Conservation (phyloP, 2,113 vertebrate genomes). For the Symphodus melops region DNA sequence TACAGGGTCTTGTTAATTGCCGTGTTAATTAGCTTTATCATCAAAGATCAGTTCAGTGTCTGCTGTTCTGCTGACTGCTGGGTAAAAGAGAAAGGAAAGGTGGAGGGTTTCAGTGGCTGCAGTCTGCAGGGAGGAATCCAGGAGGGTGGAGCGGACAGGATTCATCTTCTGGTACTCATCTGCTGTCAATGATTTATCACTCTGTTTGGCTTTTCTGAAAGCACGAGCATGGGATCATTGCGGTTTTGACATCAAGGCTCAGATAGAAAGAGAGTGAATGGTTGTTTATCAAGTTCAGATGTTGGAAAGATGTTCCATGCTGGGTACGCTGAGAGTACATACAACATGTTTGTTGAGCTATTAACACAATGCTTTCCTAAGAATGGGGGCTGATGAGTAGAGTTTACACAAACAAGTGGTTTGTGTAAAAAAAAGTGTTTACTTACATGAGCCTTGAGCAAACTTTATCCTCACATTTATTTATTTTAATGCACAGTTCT, state of each 20-base stretch:
- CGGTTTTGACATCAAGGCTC: conserved; percentile 30
- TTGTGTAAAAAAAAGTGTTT: neutral
- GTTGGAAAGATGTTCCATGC: conserved; percentile 21
- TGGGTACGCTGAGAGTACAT: neutral
- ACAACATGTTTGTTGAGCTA: conserved; percentile 18
- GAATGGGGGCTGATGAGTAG: conserved; percentile 1
- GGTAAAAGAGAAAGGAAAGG: conserved; percentile 18
- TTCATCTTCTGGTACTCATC: conserved; percentile 59
- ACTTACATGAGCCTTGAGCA: neutral
- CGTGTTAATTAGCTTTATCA: conserved; percentile 67
- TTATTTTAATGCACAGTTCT: no score
- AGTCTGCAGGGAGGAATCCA: conserved; percentile 18
- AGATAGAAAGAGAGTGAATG: conserved; percentile 10
- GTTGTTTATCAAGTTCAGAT: conserved; percentile 45
- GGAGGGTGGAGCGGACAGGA: conserved; percentile 36
- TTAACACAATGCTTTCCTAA: conserved; percentile 14
- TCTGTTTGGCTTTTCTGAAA: conserved; percentile 61
- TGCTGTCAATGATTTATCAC: conserved; percentile 62
- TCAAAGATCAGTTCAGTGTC: conserved; percentile 41
- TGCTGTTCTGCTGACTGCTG: conserved; percentile 56
- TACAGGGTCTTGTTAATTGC: conserved; percentile 60
- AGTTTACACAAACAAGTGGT: neutral
- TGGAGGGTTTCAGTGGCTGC: conserved; percentile 26
- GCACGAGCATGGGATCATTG: conserved; percentile 19
- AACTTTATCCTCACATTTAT: neutral